Base-by-base conservation (phyloP, 2,888 invertebrate genomes). In the Scaptomyza polygonia region DNA sequence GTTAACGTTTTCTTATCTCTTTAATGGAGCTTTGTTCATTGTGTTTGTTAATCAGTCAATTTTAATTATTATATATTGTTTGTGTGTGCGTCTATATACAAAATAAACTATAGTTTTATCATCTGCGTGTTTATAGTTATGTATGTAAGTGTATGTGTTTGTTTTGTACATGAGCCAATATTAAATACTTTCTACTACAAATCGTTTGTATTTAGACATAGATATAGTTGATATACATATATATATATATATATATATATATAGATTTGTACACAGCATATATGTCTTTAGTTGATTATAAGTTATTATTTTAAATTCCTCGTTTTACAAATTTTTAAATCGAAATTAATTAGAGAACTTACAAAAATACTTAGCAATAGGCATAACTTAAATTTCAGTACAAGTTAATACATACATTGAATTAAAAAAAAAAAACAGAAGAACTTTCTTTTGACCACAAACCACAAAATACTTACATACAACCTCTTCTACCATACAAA, bases 181-280 rank as follows among this genome's bases (percentile, higher is more conserved):
- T 18, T 58, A 6, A 32, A 40, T 57, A 40, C 14, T 27, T 59
- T 34, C 51, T 64, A 65, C 54, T 39, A 32, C 8, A 61, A 34
- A 53, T 61, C 8, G 29, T 32, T 55, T 65, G 68, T 81, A 66
- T 62, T 68, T 71, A 79, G 70, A 83, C 70, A 86, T 73, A 87
- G 45, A 80, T 71, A 72, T 83, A 16, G 2, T 36, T n/a, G n/a
- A n/a, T n/a, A n/a, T n/a, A n/a, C n/a, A 8, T 36, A 36, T 68
- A 72, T 86, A 14, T 9, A 34, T 12, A 80, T 79, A 72, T 36
- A 8, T 36, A 36, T 68, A 72, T 86, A 14, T 9, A 34, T 12
- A 80, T 79, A 72, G 67, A 88, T 88, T 84, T 84, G 83, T 84
- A 84, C 83, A 88, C 71, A 82, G 79, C 66, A 76, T 88, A 39